Evolutionary conservation across 1,140 invertebrate species (phyloP), one percentile per base, ranked within the genome.

Genomic region (Aricia agestis): DNA sequence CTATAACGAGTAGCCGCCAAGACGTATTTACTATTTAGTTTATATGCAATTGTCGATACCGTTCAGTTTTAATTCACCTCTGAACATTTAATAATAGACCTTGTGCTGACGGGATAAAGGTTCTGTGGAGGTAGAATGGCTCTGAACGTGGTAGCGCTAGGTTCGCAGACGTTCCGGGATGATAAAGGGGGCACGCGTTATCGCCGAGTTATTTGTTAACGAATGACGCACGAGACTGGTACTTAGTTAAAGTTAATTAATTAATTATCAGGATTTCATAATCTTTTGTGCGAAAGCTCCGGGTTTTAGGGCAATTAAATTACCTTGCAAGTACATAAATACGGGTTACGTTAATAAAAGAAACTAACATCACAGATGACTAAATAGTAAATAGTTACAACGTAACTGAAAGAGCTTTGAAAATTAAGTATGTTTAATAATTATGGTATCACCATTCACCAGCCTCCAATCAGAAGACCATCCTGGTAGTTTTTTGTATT

Each of bases 171-270:
- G 85, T 87, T 87, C 89, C 89, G 86, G 89, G 86, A 91, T 87
- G 89, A 91, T 91, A 91, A 89, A 83, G 79, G 79, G 89, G 89
- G 89, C 87, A 91, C 78, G 75, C 86, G 85, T 89, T 91, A 91
- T 91, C 89, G 78, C 57, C 45, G 70, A 57, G 74, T 80, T 87
- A 85, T 86, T 87, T 87, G 83, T 88, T 86, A 81, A 76, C 80
- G 74, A 86, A 85, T 91, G 89, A 91, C 89, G 89, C 85, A 91
- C 87, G 84, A 81, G 86, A 85, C 84, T 86, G 74, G 78, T 76
- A 52, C 45, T 52, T 15, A 13, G 45, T 52, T 52, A 9, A 52
- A 52, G 5, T 52, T 52, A 67, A 70, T 75, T 65, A 57, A 45
- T 68, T 63, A 73, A 41, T 68, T 74, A 68, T 67, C 57, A 68